Evolutionary conservation across 1,140 invertebrate species (phyloP).

Genomic region (Heliconius himera): DNA sequence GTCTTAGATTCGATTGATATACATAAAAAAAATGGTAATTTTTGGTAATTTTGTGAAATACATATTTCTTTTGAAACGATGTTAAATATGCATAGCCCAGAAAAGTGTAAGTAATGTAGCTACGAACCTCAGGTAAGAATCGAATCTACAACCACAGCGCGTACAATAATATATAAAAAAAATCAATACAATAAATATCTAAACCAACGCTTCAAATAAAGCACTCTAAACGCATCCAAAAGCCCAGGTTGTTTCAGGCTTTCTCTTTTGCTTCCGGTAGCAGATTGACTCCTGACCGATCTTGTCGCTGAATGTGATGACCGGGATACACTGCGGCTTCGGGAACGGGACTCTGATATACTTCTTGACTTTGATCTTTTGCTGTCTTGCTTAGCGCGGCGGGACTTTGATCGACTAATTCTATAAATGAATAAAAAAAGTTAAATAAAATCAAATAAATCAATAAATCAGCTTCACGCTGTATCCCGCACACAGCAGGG

Average conservation of each 20-base stretch:
- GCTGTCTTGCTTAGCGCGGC: slow-evolving; percentile 38
- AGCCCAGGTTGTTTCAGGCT: slow-evolving; percentile 55
- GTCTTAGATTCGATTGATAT: too few relatives aligned
- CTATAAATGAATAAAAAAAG: too few relatives aligned
- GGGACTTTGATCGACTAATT: slow-evolving; percentile 49
- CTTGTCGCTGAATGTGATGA: slow-evolving; percentile 8
- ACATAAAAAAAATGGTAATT: too few relatives aligned
- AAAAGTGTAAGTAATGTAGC: too few relatives aligned
- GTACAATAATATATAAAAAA: too few relatives aligned
- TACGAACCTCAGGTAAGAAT: too few relatives aligned
- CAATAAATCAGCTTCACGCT: too few relatives aligned
- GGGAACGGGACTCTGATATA: slow-evolving; percentile 39
- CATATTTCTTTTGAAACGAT: too few relatives aligned
- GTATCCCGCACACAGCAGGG: too few relatives aligned
- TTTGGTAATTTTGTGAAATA: too few relatives aligned
- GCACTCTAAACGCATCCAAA: slow-evolving; percentile 64
- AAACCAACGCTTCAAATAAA: slow-evolving; percentile 63
- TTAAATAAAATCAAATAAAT: neutral
- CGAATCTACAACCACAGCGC: too few relatives aligned
- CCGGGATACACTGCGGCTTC: slow-evolving; percentile 39
- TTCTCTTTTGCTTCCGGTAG: slow-evolving; percentile 40
- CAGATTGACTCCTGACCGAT: slow-evolving; percentile 24
- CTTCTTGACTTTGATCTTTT: slow-evolving; percentile 46
- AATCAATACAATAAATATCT: neutral
- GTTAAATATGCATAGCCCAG: too few relatives aligned